phyloP scores from a whole-genome alignment of 1,140 invertebrate species.

The Streblospio benedicti region DNA sequence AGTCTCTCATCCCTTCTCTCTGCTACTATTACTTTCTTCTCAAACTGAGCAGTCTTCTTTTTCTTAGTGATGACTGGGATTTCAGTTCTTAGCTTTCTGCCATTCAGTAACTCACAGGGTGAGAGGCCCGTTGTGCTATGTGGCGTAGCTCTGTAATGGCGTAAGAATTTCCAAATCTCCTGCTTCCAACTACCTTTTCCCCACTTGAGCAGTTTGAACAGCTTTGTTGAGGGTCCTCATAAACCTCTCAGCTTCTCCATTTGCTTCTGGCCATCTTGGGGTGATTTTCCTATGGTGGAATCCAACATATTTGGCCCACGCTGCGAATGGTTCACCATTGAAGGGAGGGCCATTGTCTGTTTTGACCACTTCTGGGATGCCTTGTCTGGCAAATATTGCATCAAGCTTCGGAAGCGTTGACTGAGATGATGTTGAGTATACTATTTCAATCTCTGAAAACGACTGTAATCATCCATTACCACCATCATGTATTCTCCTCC shows the following conservation, averaged over 20 bases:
- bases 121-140: background rate
- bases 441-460: conserved; percentile 23
- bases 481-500: background rate
- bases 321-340: conserved; percentile 16
- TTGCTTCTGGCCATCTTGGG: conserved; percentile 18
- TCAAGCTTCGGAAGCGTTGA: conserved; percentile 16
- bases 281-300: conserved; percentile 21
- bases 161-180: conserved; percentile 13
- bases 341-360: conserved; percentile 26
- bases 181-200: conserved; percentile 15
- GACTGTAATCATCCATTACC: too few relatives aligned
- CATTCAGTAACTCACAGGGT: too few relatives aligned
- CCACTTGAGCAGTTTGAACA: conserved; percentile 1
- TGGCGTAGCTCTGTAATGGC: conserved; percentile 18
- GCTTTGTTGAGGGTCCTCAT: conserved; percentile 18
- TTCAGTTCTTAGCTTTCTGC: too few relatives aligned
- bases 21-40: too few relatives aligned
- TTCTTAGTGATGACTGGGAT: too few relatives aligned
- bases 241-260: conserved; percentile 18
- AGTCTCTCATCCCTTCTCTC: too few relatives aligned
- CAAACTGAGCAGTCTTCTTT: too few relatives aligned
- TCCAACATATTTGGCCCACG: conserved; percentile 18
- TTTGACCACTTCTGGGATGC: conserved; percentile 17
- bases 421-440: conserved; percentile 18
- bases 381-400: conserved; percentile 16